Evolutionary conservation across 2,888 invertebrate genomes (phyloP).

Genomic region (Microctonus hyperodae): DNA sequence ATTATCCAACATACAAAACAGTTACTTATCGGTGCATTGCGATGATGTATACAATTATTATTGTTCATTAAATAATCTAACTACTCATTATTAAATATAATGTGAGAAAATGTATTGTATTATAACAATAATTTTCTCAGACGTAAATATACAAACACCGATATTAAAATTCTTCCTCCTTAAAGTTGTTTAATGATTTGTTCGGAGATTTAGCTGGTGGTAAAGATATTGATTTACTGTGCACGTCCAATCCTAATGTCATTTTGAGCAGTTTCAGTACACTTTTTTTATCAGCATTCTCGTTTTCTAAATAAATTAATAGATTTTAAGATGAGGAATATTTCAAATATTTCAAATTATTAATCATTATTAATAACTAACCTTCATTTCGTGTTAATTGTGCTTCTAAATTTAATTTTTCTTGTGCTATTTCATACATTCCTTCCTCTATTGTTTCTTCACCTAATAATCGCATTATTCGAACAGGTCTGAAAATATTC

Average conservation of each 20-base stretch:
- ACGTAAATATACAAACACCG: not conserved
- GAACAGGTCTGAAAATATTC: conserved; percentile 73
- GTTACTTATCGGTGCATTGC: not conserved
- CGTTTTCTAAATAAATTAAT: conserved; percentile 68
- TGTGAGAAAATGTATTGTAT: not conserved
- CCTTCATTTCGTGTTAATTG: conserved; percentile 78
- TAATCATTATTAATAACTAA: conserved; percentile 43
- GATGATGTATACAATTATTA: not conserved
- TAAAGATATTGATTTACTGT: conserved; percentile 47
- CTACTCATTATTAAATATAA: not conserved
- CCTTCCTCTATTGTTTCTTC: conserved; percentile 92
- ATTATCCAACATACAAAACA: not conserved
- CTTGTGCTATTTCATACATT: conserved; percentile 87
- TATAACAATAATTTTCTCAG: not conserved
- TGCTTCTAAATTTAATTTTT: conserved; percentile 89
- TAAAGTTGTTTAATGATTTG: conserved; percentile 39
- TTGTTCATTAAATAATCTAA: not conserved
- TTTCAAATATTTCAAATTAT: conserved; percentile 1
- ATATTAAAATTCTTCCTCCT: conserved; percentile 35
- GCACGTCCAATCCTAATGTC: conserved; percentile 73
- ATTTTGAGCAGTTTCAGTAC: conserved; percentile 82
- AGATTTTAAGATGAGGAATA: conserved; percentile 3
- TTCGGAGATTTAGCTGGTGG: conserved; percentile 44
- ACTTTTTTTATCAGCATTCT: conserved; percentile 77
- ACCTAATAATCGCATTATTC: conserved; percentile 83